These are phyloP conservation scores for Pelodiscus sinensis DNA, from an alignment of 2,113 vertebrate genomes.

Conservation along the genomic window DNA sequence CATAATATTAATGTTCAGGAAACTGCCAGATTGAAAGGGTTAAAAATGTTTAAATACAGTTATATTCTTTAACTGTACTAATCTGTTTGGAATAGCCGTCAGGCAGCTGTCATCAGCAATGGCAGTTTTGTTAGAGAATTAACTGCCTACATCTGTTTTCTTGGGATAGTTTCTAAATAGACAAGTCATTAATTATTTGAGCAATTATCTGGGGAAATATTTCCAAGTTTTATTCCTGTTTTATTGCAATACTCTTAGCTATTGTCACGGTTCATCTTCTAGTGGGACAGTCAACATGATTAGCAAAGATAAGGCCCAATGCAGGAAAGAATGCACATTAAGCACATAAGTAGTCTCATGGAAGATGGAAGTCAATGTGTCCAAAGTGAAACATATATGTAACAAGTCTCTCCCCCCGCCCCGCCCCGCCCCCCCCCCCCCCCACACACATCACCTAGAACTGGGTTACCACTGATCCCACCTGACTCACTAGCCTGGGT, in stretches of 20 bases:
- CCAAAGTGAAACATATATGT: neutral
- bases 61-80: neutral
- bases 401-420: no score
- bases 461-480: no score
- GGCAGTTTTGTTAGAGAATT: neutral
- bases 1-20: neutral
- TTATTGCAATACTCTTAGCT: neutral
- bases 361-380: neutral
- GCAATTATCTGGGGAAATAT: neutral
- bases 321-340: neutral
- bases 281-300: conserved; percentile 41
- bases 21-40: rapidly evolving
- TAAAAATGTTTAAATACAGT: neutral
- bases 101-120: neutral
- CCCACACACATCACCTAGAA: no score
- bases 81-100: conserved; percentile 10
- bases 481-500: no score
- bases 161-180: neutral
- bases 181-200: neutral
- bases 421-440: no score
- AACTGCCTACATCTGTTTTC: neutral
- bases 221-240: neutral
- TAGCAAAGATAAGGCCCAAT: neutral
- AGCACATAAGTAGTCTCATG: neutral
- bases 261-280: conserved; percentile 43